Evolutionary conservation across 1,140 invertebrate genomes (phyloP).

Genomic region (Saxidomus purpurata): DNA sequence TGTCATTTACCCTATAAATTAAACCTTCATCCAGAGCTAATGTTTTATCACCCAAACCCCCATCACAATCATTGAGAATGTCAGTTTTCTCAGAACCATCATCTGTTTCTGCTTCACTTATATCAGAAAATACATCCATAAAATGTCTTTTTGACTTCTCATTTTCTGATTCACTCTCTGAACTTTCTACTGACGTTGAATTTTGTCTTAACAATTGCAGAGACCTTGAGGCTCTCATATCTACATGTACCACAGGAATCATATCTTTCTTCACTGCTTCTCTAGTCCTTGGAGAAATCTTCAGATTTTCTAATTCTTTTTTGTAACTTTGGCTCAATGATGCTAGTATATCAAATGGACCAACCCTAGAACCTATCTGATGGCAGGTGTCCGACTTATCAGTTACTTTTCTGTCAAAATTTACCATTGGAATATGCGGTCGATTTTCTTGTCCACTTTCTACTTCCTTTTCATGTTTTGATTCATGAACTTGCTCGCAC

Average conservation of each 20-base stretch:
- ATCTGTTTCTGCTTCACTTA: neutral
- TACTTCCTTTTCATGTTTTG: neutral
- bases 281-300: neutral
- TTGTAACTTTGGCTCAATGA: neutral
- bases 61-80: neutral
- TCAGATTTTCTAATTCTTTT: neutral
- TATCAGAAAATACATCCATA: neutral
- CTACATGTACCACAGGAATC: neutral
- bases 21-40: neutral
- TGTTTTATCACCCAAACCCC: neutral
- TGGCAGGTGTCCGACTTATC: neutral
- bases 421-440: too few species aligned
- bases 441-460: too few species aligned
- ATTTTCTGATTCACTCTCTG: neutral
- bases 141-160: neutral
- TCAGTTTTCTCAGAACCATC: neutral
- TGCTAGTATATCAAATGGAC: neutral
- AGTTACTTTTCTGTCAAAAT: neutral
- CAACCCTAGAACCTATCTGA: neutral
- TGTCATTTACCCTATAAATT: too few species aligned
- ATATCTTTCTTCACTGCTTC: neutral
- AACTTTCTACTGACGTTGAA: neutral
- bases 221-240: neutral
- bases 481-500: neutral
- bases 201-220: neutral